A percentile compares a stretch with the other conserved stretches of the same genome.
phyloP scores from a whole-genome alignment of 2,888 invertebrate species.

The Caenorhabditis sinica region DNA sequence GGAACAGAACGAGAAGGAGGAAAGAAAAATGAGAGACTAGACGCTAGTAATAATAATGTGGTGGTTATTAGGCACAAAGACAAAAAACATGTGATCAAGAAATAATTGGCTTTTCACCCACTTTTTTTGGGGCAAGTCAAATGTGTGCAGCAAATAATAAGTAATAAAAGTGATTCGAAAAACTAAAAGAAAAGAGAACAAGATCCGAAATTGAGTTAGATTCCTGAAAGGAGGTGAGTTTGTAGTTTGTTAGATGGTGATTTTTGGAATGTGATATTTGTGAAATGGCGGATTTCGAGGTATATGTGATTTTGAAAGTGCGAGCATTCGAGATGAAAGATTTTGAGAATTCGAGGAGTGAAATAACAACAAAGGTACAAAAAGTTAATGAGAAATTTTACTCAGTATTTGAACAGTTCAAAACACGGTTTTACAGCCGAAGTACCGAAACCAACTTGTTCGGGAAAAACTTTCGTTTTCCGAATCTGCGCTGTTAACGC shows the following conservation, averaged over 20 bases:
- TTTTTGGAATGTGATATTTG: background rate
- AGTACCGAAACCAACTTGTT: too few species aligned
- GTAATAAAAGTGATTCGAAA: background rate
- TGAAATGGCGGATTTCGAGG: too few species aligned
- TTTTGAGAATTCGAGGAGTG: too few species aligned
- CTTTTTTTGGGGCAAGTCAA: background rate
- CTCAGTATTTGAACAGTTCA: too few species aligned
- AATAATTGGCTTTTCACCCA: slow-evolving; percentile 14
- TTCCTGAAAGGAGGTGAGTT: background rate
- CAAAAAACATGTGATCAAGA: slow-evolving; percentile 6
- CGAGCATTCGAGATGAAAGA: too few species aligned
- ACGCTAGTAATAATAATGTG: background rate
- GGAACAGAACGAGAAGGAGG: background rate
- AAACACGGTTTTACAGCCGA: too few species aligned
- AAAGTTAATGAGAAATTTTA: too few species aligned
- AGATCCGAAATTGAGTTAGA: slow-evolving; percentile 32
- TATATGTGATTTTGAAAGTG: background rate
- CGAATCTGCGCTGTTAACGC: too few species aligned
- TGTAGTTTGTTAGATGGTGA: background rate
- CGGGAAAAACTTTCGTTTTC: too few species aligned
- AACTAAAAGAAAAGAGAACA: slow-evolving; percentile 8
- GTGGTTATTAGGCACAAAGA: background rate
- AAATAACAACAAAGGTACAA: too few species aligned
- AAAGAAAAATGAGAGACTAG: background rate
- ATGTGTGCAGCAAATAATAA: slow-evolving; percentile 2